phyloP scores from a whole-genome alignment of 2,888 invertebrate genomes.

The Eledona agricola region DNA sequence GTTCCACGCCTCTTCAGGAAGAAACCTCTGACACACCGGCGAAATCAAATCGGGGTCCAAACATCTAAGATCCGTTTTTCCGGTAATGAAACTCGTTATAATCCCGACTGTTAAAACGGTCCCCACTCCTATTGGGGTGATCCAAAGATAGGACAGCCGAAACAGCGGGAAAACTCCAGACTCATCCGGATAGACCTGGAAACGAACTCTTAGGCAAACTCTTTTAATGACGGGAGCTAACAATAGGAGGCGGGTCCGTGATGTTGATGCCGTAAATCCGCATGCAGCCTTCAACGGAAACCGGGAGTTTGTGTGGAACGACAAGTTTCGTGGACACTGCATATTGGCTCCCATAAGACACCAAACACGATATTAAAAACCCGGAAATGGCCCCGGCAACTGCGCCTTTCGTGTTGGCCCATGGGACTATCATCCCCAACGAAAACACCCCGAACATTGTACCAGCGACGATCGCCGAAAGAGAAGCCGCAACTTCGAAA shows the following conservation, averaged over 20 bases:
- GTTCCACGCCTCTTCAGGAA: conserved; percentile 49
- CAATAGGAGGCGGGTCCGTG: conserved; percentile 47
- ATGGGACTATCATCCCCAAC: conserved; percentile 83
- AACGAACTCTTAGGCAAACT: conserved; percentile 2
- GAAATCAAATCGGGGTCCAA: conserved; percentile 70
- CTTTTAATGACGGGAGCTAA: conserved; percentile 21
- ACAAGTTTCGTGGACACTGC: conserved; percentile 70
- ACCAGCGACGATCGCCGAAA: conserved; percentile 85
- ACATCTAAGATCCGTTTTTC: conserved; percentile 63
- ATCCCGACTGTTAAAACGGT: conserved; percentile 75
- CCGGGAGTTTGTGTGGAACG: conserved; percentile 67
- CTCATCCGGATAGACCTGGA: conserved; percentile 58
- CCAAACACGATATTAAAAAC: conserved; percentile 69
- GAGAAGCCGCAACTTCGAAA: conserved; percentile 77
- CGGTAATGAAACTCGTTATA: conserved; percentile 69
- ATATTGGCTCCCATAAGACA: conserved; percentile 74
- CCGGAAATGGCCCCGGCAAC: conserved; percentile 70
- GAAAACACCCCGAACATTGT: conserved; percentile 86
- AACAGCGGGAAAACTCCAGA: conserved; percentile 75
- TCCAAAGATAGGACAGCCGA: conserved; percentile 83
- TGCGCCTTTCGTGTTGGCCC: conserved; percentile 76
- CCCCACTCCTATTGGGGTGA: conserved; percentile 76
- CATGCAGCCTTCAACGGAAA: conserved; percentile 63
- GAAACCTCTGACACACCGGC: conserved; percentile 67
- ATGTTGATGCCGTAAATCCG: conserved; percentile 49